Evolutionary conservation across 2,113 vertebrate species (phyloP).

Genomic region (Microtus oregoni): DNA sequence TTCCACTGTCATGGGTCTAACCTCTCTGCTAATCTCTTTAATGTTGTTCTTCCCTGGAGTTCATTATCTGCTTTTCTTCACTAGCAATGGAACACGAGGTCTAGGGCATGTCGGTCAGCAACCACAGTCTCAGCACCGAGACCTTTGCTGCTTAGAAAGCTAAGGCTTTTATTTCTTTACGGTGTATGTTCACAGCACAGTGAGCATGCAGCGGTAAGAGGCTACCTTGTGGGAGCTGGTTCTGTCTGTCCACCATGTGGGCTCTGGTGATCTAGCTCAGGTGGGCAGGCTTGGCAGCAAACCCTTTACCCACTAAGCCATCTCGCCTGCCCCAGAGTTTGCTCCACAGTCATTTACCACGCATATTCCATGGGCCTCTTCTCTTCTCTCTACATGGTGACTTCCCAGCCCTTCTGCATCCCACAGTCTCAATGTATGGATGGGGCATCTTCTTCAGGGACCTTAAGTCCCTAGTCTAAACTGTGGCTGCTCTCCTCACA

Average conservation of each 20-base stretch:
- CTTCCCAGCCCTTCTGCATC: neutral
- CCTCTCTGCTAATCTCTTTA: neutral
- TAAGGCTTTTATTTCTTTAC: neutral
- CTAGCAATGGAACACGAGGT: neutral
- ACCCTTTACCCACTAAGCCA: neutral
- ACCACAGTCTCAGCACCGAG: neutral
- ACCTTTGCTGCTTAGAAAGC: neutral
- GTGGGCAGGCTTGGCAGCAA: neutral
- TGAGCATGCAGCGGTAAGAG: neutral
- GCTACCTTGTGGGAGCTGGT: neutral
- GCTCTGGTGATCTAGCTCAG: neutral
- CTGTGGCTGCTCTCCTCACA: neutral
- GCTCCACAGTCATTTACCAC: neutral
- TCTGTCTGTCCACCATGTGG: neutral
- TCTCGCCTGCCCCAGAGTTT: too few relatives aligned
- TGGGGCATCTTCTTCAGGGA: neutral
- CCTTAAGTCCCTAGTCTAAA: neutral
- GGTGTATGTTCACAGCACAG: neutral
- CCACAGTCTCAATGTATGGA: too few relatives aligned
- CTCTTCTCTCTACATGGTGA: neutral
- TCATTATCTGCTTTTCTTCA: neutral
- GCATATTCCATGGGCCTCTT: neutral
- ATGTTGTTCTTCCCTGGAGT: neutral
- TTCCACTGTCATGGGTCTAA: neutral
- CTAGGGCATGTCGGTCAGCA: rapidly evolving